These are phyloP conservation scores for Rhodophaea formosa DNA, from an alignment of 2,888 invertebrate genomes.

Conservation along the genomic window DNA sequence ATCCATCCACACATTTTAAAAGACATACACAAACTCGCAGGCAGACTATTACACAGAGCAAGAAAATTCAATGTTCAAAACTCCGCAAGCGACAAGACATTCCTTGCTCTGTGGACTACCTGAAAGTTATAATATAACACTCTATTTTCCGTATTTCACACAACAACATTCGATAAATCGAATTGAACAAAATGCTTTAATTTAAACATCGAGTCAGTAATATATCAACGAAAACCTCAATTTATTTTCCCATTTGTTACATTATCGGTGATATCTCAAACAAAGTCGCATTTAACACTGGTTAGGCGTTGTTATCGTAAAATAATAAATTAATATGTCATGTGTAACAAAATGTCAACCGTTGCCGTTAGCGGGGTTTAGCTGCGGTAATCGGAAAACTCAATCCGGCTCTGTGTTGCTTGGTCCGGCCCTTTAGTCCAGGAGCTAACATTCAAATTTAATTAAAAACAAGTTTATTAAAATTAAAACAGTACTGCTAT, in stretches of 20 bases:
- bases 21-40: no score
- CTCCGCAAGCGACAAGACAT: no score
- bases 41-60: no score
- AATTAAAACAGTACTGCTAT: no score
- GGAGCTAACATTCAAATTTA: neutral
- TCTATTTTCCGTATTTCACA: no score
- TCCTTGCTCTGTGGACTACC: no score
- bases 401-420: conserved; percentile 3
- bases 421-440: conserved; percentile 6
- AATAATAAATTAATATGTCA: conserved; percentile 8
- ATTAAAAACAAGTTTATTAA: no score
- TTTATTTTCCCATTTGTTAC: conserved; percentile 1
- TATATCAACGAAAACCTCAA: neutral
- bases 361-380: neutral
- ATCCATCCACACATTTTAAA: no score
- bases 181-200: neutral
- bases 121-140: no score
- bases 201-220: neutral
- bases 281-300: conserved; percentile 1
- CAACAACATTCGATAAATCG: neutral
- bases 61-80: no score
- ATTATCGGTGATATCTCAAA: neutral
- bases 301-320: conserved; percentile 4
- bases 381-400: conserved; percentile 8
- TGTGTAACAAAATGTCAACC: conserved; percentile 7